Evolutionary conservation across 2,113 vertebrate species (phyloP), one percentile per base, ranked within the genome.

Genomic region (Pachycephala philippinensis): DNA sequence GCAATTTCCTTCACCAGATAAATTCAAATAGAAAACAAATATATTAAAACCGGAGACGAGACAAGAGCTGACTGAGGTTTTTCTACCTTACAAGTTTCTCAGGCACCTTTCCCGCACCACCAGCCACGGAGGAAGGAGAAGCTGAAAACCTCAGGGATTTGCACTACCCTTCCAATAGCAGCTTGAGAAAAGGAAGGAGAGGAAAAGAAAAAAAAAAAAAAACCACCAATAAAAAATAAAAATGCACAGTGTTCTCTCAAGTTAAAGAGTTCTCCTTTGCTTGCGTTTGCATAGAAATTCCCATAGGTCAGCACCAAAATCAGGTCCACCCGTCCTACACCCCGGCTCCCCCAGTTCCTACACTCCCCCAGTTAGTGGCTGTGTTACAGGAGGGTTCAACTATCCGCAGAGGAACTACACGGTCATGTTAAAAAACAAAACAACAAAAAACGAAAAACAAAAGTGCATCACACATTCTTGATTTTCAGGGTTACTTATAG

Each of bases 391-490:
- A 96, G 87, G 94, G 97, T 85, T 89, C 93, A 82, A 61, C 93
- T 64, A 86, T 96, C 83, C 15, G 84, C 96, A 74, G 92, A 96
- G 97, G 76, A 94, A 95, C 87, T 90, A 94, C 21, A 82, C 6
- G 91, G 94, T 94, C 96, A 82, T 37, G 92, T 91, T 72, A 96
- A 95, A 66, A 69, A n/a, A n/a, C 37, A 76, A 19, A 63, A 70
- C 40, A 20, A 65, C 56, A 42, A 50, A 61, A 39, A 61, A 69
- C 14, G 4, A 37, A 23, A 75, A 65, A 78, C 82, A 89, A 96
- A 98, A 98, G 98, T 98, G 98, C 98, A 98, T 98, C 97, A 98
- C 98, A 98, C 97, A 98, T 97, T 98, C 98, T 98, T 92, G 97
- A 97, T 97, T 98, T 97, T 98, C 97, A 97, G 94, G 94, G 95